Evolutionary conservation across 30 jellyfish, hydroid and myxozoan genomes (phyloP).

Genomic region (Chironex yamaguchii): DNA sequence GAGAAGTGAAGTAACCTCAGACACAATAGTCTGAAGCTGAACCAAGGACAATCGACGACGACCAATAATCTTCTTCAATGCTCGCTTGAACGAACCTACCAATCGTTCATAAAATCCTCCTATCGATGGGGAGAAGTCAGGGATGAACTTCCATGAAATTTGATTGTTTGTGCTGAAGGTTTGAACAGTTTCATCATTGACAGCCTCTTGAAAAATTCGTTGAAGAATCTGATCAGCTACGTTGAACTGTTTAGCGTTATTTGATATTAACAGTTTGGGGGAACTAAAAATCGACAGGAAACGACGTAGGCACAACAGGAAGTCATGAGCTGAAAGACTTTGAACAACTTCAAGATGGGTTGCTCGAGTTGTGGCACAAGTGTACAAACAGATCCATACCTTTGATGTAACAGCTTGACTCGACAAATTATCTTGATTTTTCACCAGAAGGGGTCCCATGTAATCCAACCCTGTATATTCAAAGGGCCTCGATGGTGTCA

Average conservation of each 20-base stretch:
- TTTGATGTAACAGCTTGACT: no score
- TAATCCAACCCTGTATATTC: slow-evolving; percentile 37
- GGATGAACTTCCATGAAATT: slow-evolving; percentile 34
- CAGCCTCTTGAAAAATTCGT: slow-evolving; percentile 2
- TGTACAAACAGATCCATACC: no score
- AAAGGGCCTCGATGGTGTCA: slow-evolving; percentile 21
- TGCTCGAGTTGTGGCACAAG: slow-evolving; percentile 7
- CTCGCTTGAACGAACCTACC: slow-evolving; percentile 4
- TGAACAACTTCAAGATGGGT: slow-evolving; percentile 5
- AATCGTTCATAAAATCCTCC: slow-evolving; percentile 66
- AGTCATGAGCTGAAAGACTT: background rate
- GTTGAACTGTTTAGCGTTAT: slow-evolving; percentile 42
- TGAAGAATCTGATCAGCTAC: background rate
- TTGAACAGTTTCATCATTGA: background rate
- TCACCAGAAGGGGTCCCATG: background rate
- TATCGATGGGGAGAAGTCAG: slow-evolving; percentile 55
- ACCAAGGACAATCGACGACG: background rate
- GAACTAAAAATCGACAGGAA: slow-evolving; percentile 49
- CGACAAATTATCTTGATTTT: no score
- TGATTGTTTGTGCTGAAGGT: slow-evolving; percentile 4
- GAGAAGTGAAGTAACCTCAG: background rate
- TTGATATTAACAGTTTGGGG: slow-evolving; percentile 22
- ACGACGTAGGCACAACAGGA: background rate
- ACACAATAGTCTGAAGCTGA: background rate
- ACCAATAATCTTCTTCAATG: slow-evolving; percentile 7